phyloP scores from a whole-genome alignment of 2,797 vertebrate genomes.

The Silurus lanzhouensis region DNA sequence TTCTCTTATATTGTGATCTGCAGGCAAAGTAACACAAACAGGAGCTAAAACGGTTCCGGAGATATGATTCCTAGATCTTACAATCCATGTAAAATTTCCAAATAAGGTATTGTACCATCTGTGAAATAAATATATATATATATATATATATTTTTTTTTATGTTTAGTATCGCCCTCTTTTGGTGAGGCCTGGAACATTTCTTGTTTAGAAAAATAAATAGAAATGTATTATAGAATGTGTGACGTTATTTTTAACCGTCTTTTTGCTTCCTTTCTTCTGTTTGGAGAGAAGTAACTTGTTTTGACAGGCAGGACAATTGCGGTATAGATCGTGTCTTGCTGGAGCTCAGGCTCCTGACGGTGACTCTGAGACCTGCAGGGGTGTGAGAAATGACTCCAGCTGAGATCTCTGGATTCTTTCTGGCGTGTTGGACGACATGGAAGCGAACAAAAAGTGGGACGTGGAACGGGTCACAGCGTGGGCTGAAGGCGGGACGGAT shows the following conservation, averaged over 20 bases:
- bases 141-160: neutral
- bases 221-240: neutral
- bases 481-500: neutral
- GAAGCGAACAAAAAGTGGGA: neutral
- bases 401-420: neutral
- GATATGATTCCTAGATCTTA: no score
- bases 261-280: neutral
- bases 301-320: conserved; percentile 13
- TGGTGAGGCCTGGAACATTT: neutral
- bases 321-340: neutral
- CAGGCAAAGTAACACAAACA: no score
- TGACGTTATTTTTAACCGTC: neutral
- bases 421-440: neutral
- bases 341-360: conserved; percentile 22
- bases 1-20: no score
- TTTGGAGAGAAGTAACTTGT: neutral
- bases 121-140: no score
- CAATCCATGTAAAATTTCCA: no score
- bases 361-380: conserved; percentile 3
- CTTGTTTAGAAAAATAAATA: no score
- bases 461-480: neutral
- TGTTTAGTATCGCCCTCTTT: neutral
- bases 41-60: no score
- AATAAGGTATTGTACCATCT: no score
- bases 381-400: conserved; percentile 18